phyloP scores from a whole-genome alignment of 2,113 vertebrate genomes.

The Procavia capensis region DNA sequence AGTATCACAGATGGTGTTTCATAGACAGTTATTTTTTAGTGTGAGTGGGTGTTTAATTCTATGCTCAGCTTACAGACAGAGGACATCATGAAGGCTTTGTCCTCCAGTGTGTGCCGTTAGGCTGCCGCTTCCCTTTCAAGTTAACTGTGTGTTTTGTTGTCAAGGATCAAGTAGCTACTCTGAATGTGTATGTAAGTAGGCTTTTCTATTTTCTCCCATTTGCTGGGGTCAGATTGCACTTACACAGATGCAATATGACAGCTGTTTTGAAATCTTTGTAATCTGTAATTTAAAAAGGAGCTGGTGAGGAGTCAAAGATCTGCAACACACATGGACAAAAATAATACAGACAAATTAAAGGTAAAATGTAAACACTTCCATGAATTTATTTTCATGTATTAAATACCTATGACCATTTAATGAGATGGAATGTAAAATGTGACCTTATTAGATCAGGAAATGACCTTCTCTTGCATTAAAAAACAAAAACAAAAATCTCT shows the following conservation, averaged over 20 bases:
- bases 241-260: conserved; percentile 64
- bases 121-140: conserved; percentile 76
- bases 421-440: background rate
- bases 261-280: conserved; percentile 75
- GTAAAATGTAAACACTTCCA: conserved; percentile 69
- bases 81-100: conserved; percentile 73
- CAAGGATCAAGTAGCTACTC: conserved; percentile 77
- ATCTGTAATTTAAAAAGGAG: conserved; percentile 70
- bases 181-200: conserved; percentile 42
- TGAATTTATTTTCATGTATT: conserved; percentile 75
- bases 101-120: conserved; percentile 65
- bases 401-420: background rate
- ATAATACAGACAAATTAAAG: conserved; percentile 72
- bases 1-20: conserved; percentile 74
- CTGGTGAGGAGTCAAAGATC: conserved; percentile 63
- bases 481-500: background rate
- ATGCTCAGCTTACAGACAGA: conserved; percentile 60
- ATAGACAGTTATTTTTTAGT: conserved; percentile 60
- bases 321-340: conserved; percentile 75
- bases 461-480: background rate
- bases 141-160: conserved; percentile 82
- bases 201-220: conserved; percentile 64
- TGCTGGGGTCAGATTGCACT: conserved; percentile 71
- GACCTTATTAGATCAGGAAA: background rate
- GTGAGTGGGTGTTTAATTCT: conserved; percentile 63